Base-by-base conservation (phyloP, 2,888 invertebrate genomes). In the Ormyrus rosae region DNA sequence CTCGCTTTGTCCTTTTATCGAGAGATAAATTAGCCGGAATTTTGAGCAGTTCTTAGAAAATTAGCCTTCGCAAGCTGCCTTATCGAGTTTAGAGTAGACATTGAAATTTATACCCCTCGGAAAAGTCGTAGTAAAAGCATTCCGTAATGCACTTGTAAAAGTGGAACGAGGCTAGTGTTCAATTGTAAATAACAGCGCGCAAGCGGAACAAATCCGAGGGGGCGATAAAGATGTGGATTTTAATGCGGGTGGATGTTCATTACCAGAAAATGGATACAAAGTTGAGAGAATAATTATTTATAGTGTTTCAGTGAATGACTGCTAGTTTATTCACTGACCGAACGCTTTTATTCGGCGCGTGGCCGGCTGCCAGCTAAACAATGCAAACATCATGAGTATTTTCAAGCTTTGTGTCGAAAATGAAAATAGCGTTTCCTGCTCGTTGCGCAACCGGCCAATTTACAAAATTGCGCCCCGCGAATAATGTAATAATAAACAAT, bases 221-320 rank as follows among this genome's bases (percentile, higher is more conserved):
- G 10, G 55, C 11, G 67, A 5, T 5, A 13, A 50, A 48, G n/a
- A n/a, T 11, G 53, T 56, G 45, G 69, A 55, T 69, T 55, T 69
- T 56, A 69, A 56, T 11, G n/a, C 56, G 13, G 55, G 56, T 5
- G 46, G 56, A 56, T 9, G 56, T 46, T 69, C 46, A 56, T 56
- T 56, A 69, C 56, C 9, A 8, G 56, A 48, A 58, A 58, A 10
- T 69, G 55, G 56, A 46, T 46, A 46, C 55, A 69, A 10, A 69
- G 58, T 70, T 70, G 19, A 56, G 50, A 70, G 70, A n/a, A 73
- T 9, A 53, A 73, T 73, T 48, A 63, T 63, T 72, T 63, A 55
- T 13, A 64, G 4, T 45, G 34, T 34, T 34, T 34, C 34, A 34
- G 34, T 34, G 34, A 34, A 34, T 34, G 34, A 70, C n/a, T 9